Percentiles rank a stretch among this genome's conserved stretches.
Conservation (phyloP, 2,888 invertebrate species). For the Charanyca ferruginea region DNA sequence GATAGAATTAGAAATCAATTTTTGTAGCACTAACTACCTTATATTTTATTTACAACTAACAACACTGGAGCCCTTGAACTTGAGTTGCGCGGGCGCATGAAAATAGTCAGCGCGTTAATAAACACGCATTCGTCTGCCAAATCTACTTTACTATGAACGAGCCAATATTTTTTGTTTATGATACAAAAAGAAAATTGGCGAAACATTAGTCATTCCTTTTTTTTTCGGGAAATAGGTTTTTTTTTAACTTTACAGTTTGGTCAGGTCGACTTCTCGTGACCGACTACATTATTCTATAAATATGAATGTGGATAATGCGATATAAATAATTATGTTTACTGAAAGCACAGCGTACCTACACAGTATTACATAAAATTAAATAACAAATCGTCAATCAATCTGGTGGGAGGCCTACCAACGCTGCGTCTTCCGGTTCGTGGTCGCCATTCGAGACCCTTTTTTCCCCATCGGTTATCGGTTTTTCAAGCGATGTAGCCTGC, state of each 20-base stretch:
- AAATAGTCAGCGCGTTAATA: constrained; percentile 68
- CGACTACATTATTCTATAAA: not conserved
- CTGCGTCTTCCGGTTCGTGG: too few species aligned
- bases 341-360: too few species aligned
- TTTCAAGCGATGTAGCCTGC: too few species aligned
- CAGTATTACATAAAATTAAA: too few species aligned
- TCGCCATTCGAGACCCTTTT: too few species aligned
- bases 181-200: constrained; percentile 30
- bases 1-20: not conserved
- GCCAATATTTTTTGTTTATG: constrained; percentile 56
- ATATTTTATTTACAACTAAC: constrained; percentile 9
- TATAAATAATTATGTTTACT: not conserved
- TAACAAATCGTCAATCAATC: too few species aligned
- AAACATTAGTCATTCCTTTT: constrained; percentile 22
- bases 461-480: too few species aligned
- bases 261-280: constrained; percentile 17
- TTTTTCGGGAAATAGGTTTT: not conserved
- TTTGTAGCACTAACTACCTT: not conserved
- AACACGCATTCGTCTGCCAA: constrained; percentile 72
- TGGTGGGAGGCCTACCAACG: too few species aligned
- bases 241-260: not conserved
- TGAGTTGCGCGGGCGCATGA: constrained; percentile 66
- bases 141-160: constrained; percentile 37
- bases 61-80: constrained; percentile 75
- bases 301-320: not conserved